Base-by-base conservation (phyloP, 2,888 invertebrate species). In the Noctua janthe region DNA sequence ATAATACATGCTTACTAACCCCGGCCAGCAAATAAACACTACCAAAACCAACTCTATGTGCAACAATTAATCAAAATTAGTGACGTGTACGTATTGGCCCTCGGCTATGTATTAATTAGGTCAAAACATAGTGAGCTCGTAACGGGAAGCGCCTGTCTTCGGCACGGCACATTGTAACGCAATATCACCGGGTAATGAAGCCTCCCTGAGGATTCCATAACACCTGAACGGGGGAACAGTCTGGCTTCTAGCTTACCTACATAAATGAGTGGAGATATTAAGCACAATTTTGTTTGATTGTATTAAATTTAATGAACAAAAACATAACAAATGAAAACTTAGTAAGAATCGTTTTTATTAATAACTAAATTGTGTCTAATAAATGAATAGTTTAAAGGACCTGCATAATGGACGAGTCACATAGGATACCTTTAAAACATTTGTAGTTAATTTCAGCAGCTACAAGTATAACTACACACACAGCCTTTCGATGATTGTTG, bases 151-250 rank as follows among this genome's bases (percentile, higher is more conserved):
- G 89, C 84, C 88, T 90, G 91, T 94, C 92, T 93, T 93, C 91
- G 83, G 87, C 79, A 82, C 54, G 81, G 90, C 89, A 92, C 91
- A 92, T 91, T 93, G 94, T 94, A 95, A 94, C 92, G 91, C 91
- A 93, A 95, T 94, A 95, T 94, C 92, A 91, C 89, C 88, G 88
- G 92, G 87, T 94, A 94, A 95, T 94, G 94, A 95, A 94, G 92
- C 92, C 91, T 94, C 94, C 92, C 86, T 66, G 90, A 91, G 93
- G 92, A 88, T 92, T 84, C 85, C 85, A 88, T 92, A 85, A 82
- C 88, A 88, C 83, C 87, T 82, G 76, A 71, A 67, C 66, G 71
- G 39, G 67, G 75, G 56, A 81, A 71, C 79, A 81, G 75, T 80
- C 75, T 80, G 71, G 78, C 89, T 80, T 84, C 77, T 77, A 76